Evolutionary conservation across 2,888 invertebrate genomes (phyloP).

Genomic region (Himalopsyche kuldschensis): DNA sequence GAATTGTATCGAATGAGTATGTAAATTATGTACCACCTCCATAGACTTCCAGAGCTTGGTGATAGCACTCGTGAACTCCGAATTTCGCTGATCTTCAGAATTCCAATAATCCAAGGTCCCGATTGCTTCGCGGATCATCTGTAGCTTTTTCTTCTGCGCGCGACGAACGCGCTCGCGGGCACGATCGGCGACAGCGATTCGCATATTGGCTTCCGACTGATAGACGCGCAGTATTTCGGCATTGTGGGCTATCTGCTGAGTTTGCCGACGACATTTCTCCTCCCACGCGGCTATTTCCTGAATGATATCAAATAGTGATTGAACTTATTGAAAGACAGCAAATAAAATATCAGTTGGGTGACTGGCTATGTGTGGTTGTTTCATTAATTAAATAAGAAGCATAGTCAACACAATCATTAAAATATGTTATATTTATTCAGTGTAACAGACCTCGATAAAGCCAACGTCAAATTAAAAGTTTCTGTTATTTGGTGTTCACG

Average conservation of each 20-base stretch:
- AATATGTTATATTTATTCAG: no score
- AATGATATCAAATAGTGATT: neutral
- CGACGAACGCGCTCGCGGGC: neutral
- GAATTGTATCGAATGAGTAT: no score
- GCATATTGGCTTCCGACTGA: slow-evolving; percentile 51
- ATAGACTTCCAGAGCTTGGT: neutral
- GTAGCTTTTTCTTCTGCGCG: neutral
- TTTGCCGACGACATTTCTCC: slow-evolving; percentile 50
- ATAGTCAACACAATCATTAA: no score
- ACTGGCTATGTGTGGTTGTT: no score
- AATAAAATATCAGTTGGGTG: no score
- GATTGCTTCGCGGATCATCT: neutral
- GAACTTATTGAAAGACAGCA: no score
- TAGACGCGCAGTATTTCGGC: slow-evolving; percentile 50
- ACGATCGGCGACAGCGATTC: slow-evolving; percentile 47
- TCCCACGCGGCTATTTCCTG: slow-evolving; percentile 54
- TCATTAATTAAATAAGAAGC: no score
- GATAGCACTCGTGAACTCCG: neutral
- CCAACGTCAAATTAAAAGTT: no score
- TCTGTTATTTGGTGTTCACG: no score
- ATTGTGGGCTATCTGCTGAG: slow-evolving; percentile 52
- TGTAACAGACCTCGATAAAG: no score
- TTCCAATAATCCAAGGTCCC: neutral
- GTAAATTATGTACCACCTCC: neutral
- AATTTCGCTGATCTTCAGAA: neutral